A percentile compares a stretch with the other conserved stretches of the same genome.
These are phyloP conservation scores for Augochlorella aurata DNA, from an alignment of 2,888 invertebrate genomes.

Conservation along the genomic window DNA sequence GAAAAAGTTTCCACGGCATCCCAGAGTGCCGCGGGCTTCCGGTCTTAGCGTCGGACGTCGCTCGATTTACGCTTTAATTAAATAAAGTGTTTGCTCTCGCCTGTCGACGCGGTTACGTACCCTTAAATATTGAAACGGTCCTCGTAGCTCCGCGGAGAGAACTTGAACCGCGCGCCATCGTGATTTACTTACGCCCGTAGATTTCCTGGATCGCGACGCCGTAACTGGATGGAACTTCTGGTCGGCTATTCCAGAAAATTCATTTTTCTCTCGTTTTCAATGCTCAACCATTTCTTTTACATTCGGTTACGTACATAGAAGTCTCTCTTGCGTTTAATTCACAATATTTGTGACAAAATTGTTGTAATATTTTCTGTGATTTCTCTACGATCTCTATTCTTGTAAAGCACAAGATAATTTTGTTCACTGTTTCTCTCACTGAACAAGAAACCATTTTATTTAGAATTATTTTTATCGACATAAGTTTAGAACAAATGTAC, in stretches of 20 bases:
- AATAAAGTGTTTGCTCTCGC: slow-evolving; percentile 14
- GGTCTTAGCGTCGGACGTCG: slow-evolving; percentile 12
- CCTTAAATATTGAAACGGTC: slow-evolving; percentile 7
- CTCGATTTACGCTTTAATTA: slow-evolving; percentile 17
- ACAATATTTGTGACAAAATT: no score
- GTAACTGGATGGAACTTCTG: not conserved
- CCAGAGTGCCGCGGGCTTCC: slow-evolving; percentile 5
- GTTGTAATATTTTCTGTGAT: no score
- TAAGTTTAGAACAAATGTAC: no score
- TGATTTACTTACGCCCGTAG: not conserved
- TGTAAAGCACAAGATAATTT: no score
- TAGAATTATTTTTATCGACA: no score
- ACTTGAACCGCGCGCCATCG: not conserved
- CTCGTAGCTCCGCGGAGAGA: not conserved
- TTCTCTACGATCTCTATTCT: no score
- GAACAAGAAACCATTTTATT: no score
- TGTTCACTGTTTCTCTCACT: no score
- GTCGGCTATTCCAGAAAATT: not conserved
- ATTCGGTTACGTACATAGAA: no score
- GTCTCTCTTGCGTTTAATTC: no score
- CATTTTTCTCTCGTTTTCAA: not conserved
- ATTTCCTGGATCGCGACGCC: not conserved
- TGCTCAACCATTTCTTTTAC: no score
- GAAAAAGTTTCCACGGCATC: slow-evolving; percentile 29
- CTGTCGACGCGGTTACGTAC: not conserved